Base-by-base conservation (phyloP, 1,140 invertebrate genomes). In the Penaeus indicus region DNA sequence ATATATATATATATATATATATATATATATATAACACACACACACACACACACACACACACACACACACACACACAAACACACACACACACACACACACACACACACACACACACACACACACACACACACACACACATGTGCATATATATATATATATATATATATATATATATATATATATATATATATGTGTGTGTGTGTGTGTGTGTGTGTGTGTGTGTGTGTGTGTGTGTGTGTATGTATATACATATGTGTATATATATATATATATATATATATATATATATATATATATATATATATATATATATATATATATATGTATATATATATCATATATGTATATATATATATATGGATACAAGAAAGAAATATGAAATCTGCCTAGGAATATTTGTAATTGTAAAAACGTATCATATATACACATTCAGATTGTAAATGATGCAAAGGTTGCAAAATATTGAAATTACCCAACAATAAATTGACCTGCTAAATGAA, bases 121-220 rank as follows among this genome's bases (percentile, higher is more conserved):
- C 22, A 75, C 5, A 75, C 19, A 27, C n/a, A 10, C n/a, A 27
- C n/a, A 27, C n/a, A 27, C n/a, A 13, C 22, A n/a, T 19, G 19
- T 10, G 32, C 11, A 27, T 27, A n/a, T 75, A 27, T 75, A 27
- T 75, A 27, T 75, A 27, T 25, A 75, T 75, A 75, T 75, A 27
- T 75, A 75, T 75, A 75, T 75, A 75, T 75, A 75, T 75, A 75
- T 27, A 75, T 75, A 75, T 75, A 75, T 75, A 75, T 75, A 75
- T 75, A 75, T 75, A 75, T 75, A 75, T 75, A 72, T 72, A 25
- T 72, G 4, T 72, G 5, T 72, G 5, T 72, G 5, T 25, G 5
- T 72, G 5, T 72, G 5, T 72, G n/a, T 72, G 5, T 72, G 5
- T 72, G 5, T 72, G 5, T 72, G 4, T 72, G 0, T 25, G 25